Evolutionary conservation across 2,113 vertebrate genomes (phyloP).

Genomic region (Gnathonemus echidnorhynchus): DNA sequence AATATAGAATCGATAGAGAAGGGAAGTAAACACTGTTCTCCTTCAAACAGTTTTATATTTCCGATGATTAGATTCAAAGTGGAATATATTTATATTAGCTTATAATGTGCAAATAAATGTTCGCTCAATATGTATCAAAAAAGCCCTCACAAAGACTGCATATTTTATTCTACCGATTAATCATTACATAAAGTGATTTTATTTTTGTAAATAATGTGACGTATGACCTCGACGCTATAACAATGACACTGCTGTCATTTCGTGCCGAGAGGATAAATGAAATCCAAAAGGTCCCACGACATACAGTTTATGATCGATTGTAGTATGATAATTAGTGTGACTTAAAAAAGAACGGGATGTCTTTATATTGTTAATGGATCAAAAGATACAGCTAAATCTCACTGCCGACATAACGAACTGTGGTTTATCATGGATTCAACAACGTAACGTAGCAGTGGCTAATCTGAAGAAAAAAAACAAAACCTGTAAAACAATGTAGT

Average conservation of each 20-base stretch:
- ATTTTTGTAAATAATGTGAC: background rate
- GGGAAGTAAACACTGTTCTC: background rate
- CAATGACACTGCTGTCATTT: background rate
- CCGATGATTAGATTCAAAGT: background rate
- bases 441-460: background rate
- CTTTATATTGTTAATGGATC: background rate
- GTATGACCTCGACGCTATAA: background rate
- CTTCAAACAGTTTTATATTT: background rate
- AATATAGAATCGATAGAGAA: background rate
- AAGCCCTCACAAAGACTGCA: background rate
- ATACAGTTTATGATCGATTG: background rate
- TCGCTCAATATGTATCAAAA: background rate
- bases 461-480: background rate
- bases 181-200: background rate
- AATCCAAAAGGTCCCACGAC: background rate
- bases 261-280: background rate
- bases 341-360: background rate
- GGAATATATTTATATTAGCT: background rate
- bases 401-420: background rate
- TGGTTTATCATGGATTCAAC: background rate
- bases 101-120: background rate
- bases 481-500: background rate
- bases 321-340: background rate
- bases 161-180: background rate
- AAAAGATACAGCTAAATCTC: background rate